Evolutionary conservation across 2,888 invertebrate genomes (phyloP).

Genomic region (Bhutanitis thaidina): DNA sequence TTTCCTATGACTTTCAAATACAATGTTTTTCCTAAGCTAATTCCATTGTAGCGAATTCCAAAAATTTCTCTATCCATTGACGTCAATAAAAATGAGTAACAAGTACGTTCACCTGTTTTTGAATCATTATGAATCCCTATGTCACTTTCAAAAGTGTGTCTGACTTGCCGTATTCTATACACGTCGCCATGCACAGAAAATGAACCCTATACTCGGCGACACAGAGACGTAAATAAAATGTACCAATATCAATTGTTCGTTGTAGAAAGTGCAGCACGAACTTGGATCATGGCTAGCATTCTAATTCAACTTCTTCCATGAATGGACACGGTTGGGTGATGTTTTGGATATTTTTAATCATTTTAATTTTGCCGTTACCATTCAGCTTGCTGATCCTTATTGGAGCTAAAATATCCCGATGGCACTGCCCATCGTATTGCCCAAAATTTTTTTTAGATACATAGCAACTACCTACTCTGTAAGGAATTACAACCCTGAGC

Average conservation of each 20-base stretch:
- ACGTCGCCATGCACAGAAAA: constrained; percentile 4
- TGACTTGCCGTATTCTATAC: constrained; percentile 4
- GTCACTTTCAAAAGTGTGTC: constrained; percentile 19
- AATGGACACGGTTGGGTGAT: constrained; percentile 1
- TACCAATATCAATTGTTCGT: constrained; percentile 24
- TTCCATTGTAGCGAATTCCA: neutral
- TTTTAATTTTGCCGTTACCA: no score
- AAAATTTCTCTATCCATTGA: neutral
- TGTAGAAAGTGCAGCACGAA: constrained; percentile 33
- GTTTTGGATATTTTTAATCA: no score
- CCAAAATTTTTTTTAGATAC: no score
- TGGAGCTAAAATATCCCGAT: no score
- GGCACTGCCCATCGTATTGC: no score
- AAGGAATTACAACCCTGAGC: no score
- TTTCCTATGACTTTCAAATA: no score
- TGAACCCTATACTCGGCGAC: neutral
- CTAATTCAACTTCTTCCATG: constrained; percentile 23
- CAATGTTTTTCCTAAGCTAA: no score
- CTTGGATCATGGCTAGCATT: constrained; percentile 29
- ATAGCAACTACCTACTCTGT: no score
- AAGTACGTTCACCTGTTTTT: constrained; percentile 17
- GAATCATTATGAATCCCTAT: constrained; percentile 15
- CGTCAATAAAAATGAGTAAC: constrained; percentile 9
- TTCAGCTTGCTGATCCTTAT: no score
- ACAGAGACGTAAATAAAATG: constrained; percentile 17